Conservation (phyloP, 2,113 vertebrate genomes). For the Saccopteryx bilineata region DNA sequence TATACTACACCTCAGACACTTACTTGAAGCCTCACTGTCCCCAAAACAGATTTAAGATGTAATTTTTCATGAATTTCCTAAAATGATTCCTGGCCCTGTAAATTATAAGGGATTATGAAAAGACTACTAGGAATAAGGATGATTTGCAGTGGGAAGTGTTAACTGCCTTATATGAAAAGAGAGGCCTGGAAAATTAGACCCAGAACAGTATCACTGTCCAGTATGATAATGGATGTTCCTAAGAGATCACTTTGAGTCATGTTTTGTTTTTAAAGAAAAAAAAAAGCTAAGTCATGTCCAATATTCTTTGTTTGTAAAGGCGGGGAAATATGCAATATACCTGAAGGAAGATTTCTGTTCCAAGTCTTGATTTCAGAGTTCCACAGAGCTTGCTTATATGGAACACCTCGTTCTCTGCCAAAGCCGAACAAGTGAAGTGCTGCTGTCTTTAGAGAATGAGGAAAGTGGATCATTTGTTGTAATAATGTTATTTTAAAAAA, state of each 20-base stretch:
- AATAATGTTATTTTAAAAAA: slow-evolving; percentile 11
- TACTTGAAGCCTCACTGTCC: not conserved
- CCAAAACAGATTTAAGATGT: not conserved
- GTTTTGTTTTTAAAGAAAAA: not conserved
- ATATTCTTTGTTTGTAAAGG: slow-evolving; percentile 20
- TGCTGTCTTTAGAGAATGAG: slow-evolving; percentile 41
- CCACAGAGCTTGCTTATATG: slow-evolving; percentile 8
- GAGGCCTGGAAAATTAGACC: slow-evolving; percentile 8
- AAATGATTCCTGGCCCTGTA: not conserved
- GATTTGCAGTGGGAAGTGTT: not conserved
- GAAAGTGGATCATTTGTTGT: slow-evolving; percentile 12
- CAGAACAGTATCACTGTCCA: not conserved
- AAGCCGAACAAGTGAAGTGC: slow-evolving; percentile 7
- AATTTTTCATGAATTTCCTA: slow-evolving; percentile 32
- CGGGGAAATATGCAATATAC: not conserved
- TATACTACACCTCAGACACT: not conserved
- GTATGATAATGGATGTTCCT: not conserved
- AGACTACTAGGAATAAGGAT: not conserved
- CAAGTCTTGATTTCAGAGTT: slow-evolving; percentile 50
- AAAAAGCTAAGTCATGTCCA: not conserved
- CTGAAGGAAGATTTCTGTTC: slow-evolving; percentile 26
- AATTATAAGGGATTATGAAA: not conserved
- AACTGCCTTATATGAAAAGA: not conserved
- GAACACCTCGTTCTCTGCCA: slow-evolving; percentile 14
- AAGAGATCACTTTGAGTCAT: slow-evolving; percentile 5